Percentiles rank a stretch among this genome's conserved stretches.
Conservation (phyloP, 2,113 vertebrate genomes). For the Hucho hucho region DNA sequence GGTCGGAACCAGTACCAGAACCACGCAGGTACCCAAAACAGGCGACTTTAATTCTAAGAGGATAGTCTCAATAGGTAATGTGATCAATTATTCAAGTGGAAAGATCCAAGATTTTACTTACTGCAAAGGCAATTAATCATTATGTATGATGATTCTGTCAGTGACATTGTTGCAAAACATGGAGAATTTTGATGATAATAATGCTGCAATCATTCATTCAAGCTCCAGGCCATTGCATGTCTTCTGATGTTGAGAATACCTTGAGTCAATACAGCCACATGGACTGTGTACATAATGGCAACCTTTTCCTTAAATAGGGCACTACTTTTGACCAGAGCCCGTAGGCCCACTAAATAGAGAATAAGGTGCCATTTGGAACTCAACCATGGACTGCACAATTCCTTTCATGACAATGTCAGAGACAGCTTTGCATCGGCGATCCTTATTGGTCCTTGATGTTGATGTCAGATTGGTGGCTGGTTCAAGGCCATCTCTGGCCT, state of each 20-base stretch:
- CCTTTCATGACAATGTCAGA: not conserved
- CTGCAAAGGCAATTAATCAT: not conserved
- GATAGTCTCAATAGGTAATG: not conserved
- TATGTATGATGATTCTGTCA: not conserved
- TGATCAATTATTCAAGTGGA: not conserved
- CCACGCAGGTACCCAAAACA: no score
- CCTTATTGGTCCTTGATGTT: not conserved
- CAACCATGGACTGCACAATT: not conserved
- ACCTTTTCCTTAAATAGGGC: no score
- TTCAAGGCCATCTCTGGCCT: not conserved
- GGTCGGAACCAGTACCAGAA: no score
- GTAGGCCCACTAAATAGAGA: no score
- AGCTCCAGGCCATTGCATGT: not conserved
- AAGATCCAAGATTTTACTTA: not conserved
- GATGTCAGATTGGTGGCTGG: not conserved
- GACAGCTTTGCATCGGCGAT: not conserved
- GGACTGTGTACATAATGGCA: no score
- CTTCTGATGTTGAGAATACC: not conserved
- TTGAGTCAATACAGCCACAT: no score
- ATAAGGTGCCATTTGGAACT: not conserved
- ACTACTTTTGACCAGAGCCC: no score
- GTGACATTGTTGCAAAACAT: not conserved
- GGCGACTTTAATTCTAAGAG: no score
- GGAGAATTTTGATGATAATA: not conserved
- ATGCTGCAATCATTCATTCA: not conserved